Evolutionary conservation across 2,888 invertebrate genomes (phyloP).

Genomic region (Xylocampa areola): DNA sequence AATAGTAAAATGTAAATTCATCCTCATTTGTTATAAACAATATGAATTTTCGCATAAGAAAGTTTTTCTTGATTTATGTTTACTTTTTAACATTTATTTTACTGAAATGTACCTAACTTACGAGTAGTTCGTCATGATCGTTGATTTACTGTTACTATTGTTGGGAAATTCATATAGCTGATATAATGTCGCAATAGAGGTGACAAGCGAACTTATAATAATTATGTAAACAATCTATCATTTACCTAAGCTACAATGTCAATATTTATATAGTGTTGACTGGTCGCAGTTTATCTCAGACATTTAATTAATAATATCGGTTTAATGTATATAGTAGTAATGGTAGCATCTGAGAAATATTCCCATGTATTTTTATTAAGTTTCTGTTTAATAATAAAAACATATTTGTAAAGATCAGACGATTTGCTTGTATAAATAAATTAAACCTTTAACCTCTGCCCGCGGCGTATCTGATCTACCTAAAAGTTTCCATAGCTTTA

Average conservation of each 20-base stretch:
- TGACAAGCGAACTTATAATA: slow-evolving; percentile 8
- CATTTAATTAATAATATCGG: slow-evolving; percentile 19
- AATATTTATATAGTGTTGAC: slow-evolving; percentile 6
- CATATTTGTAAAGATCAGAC: slow-evolving; percentile 22
- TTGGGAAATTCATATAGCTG: not conserved
- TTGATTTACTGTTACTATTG: not conserved
- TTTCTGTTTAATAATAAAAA: slow-evolving; percentile 4
- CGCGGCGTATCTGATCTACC: slow-evolving; percentile 31
- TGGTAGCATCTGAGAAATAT: slow-evolving; percentile 6
- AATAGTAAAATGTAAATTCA: slow-evolving; percentile 1
- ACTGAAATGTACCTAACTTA: too few species aligned
- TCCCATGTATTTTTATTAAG: slow-evolving; percentile 5
- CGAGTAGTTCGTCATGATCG: not conserved
- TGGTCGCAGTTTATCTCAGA: slow-evolving; percentile 14
- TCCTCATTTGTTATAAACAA: not conserved
- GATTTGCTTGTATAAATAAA: slow-evolving; percentile 11
- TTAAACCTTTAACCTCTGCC: slow-evolving; percentile 36
- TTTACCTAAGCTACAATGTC: slow-evolving; percentile 8
- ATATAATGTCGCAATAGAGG: slow-evolving; percentile 4
- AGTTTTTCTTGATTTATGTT: slow-evolving; percentile 13
- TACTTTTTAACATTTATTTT: not conserved
- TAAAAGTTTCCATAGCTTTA: slow-evolving; percentile 43
- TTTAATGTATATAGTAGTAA: slow-evolving; percentile 6
- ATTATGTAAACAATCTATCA: slow-evolving; percentile 12
- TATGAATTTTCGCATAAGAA: slow-evolving; percentile 14